These are phyloP conservation scores for Tridacna crocea DNA, from an alignment of 2,888 invertebrate genomes.

Conservation along the genomic window DNA sequence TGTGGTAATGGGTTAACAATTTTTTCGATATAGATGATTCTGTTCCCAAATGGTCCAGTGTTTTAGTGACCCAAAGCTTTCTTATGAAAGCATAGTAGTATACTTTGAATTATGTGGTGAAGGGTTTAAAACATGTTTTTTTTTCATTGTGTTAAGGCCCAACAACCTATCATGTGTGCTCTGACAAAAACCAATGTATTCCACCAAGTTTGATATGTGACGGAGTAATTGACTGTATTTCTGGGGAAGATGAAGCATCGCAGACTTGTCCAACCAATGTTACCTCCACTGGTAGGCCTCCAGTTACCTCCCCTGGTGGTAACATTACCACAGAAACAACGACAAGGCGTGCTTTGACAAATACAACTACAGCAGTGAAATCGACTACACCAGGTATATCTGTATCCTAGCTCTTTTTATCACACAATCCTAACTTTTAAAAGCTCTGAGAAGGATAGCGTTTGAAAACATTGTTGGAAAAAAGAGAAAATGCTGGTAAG, in stretches of 20 bases:
- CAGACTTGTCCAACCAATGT: not conserved
- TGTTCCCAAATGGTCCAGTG: too few species aligned
- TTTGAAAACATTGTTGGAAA: too few species aligned
- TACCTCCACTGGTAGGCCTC: not conserved
- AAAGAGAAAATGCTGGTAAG: too few species aligned
- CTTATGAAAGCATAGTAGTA: too few species aligned
- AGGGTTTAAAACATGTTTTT: not conserved
- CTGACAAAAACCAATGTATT: constrained; percentile 6
- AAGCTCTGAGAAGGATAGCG: not conserved
- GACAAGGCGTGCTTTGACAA: not conserved
- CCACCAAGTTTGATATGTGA: constrained; percentile 7
- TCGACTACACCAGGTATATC: not conserved
- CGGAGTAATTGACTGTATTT: not conserved
- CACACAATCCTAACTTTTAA: not conserved
- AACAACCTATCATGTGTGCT: not conserved
- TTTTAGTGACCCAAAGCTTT: too few species aligned
- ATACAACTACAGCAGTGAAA: not conserved
- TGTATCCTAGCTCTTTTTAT: not conserved
- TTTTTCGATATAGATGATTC: too few species aligned
- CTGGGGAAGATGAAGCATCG: constrained; percentile 3
- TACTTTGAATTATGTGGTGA: too few species aligned
- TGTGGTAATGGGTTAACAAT: too few species aligned
- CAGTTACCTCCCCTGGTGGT: not conserved
- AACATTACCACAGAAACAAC: constrained; percentile 7
- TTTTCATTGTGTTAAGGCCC: not conserved